Conservation (phyloP, 1,140 invertebrate species). For the Meloidogyne hapla region DNA sequence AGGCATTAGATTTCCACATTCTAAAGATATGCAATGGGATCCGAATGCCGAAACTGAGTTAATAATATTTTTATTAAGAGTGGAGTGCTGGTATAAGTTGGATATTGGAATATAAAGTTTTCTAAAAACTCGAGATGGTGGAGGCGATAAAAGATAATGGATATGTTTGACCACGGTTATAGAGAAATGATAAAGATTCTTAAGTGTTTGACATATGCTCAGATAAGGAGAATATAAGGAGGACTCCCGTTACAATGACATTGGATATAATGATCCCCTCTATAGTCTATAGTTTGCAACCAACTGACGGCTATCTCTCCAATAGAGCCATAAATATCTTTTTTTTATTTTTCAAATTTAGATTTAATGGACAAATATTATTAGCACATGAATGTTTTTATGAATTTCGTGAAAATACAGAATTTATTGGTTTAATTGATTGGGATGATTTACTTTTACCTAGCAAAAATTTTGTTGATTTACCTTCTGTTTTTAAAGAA, state of each 20-base stretch:
- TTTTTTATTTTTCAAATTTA: constrained; percentile 4
- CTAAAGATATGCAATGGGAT: constrained; percentile 28
- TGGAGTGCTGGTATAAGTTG: background rate
- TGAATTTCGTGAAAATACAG: constrained; percentile 44
- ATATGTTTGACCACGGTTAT: too few species aligned
- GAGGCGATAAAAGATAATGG: too few species aligned
- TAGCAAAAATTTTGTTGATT: background rate
- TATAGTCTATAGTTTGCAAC: too few species aligned
- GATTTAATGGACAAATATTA: constrained; percentile 29
- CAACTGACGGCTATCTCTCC: too few species aligned
- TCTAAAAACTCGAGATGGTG: too few species aligned
- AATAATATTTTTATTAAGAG: background rate
- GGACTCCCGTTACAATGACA: too few species aligned
- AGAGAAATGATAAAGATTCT: too few species aligned
- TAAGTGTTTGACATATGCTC: too few species aligned
- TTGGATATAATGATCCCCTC: too few species aligned
- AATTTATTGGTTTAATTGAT: constrained; percentile 47
- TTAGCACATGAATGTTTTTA: constrained; percentile 41
- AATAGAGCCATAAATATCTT: too few species aligned
- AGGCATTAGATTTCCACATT: constrained; percentile 32
- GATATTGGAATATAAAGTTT: too few species aligned
- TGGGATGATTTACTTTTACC: constrained; percentile 47
- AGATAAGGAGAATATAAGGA: too few species aligned
- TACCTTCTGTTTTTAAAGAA: constrained; percentile 28
- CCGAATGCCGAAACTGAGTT: constrained; percentile 38